These are phyloP conservation scores for Hydroisotoma schaefferi DNA, from an alignment of 2,888 invertebrate species.

Conservation along the genomic window DNA sequence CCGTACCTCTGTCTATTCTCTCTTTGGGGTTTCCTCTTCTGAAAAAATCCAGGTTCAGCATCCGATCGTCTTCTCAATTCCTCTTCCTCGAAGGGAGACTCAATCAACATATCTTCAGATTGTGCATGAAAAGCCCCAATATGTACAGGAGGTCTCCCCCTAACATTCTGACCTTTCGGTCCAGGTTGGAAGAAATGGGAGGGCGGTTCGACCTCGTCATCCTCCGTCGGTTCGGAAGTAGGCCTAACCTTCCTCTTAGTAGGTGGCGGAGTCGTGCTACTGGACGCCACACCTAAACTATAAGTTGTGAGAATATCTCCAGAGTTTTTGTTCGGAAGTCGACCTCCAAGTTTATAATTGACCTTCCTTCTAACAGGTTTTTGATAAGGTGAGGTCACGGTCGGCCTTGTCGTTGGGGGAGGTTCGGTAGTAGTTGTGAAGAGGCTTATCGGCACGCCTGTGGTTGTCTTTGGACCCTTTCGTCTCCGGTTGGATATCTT, in stretches of 20 bases:
- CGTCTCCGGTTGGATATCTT: neutral
- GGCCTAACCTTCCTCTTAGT: neutral
- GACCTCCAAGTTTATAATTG: conserved; percentile 8
- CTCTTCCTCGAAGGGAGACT: neutral
- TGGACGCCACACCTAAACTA: neutral
- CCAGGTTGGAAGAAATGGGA: conserved; percentile 21
- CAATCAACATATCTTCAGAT: conserved; percentile 16
- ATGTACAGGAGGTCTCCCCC: conserved; percentile 13
- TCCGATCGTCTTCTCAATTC: neutral
- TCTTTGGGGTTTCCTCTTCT: neutral
- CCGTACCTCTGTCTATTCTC: neutral
- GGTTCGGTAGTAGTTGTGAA: conserved; percentile 14
- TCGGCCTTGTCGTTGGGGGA: conserved; percentile 9
- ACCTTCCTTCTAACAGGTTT: conserved; percentile 16
- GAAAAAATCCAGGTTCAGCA: neutral
- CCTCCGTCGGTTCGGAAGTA: neutral
- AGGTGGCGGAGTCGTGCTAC: neutral
- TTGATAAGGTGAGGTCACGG: conserved; percentile 4
- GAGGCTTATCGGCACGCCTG: conserved; percentile 16
- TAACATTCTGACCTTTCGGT: conserved; percentile 16
- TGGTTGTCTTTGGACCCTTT: neutral
- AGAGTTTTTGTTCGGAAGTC: neutral
- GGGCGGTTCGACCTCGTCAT: conserved; percentile 21
- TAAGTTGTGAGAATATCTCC: neutral
- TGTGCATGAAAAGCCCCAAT: conserved; percentile 12